Evolutionary conservation across 2,113 vertebrate genomes (phyloP).

Genomic region (Nicator chloris): DNA sequence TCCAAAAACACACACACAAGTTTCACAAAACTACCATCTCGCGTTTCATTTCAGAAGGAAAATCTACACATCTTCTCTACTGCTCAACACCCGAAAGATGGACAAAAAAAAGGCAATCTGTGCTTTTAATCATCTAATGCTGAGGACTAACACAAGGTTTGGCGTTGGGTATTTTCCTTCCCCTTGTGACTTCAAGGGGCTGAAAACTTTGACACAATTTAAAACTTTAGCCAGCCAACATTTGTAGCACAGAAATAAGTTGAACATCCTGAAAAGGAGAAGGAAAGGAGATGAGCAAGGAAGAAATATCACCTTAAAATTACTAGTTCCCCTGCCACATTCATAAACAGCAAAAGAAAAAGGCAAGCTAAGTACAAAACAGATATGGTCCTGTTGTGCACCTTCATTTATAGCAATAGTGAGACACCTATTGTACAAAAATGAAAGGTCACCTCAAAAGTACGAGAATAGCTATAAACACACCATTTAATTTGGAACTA

Average conservation of each 20-base stretch:
- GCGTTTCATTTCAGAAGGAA: not conserved
- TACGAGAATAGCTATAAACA: not conserved
- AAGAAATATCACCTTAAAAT: not conserved
- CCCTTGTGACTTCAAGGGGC: not conserved
- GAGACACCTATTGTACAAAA: conserved; percentile 57
- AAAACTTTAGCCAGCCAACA: not conserved
- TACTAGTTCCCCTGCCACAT: not conserved
- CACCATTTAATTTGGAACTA: not conserved
- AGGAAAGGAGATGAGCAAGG: not conserved
- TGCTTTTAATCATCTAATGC: not conserved
- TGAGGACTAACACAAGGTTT: not conserved
- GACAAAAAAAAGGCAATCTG: not conserved
- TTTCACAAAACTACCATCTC: not conserved
- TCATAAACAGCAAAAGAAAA: not conserved
- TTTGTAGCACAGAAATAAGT: not conserved
- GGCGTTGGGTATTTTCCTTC: fast-evolving
- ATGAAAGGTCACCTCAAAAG: not conserved
- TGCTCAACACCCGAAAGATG: fast-evolving
- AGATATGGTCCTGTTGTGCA: not conserved
- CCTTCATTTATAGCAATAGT: conserved; percentile 28
- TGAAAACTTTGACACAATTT: not conserved
- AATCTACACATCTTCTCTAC: not conserved
- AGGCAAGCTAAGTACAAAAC: not conserved
- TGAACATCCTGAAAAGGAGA: not conserved
- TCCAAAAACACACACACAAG: not conserved